Evolutionary conservation across 2,888 invertebrate species (phyloP).

Genomic region (Cyaniris semiargus): DNA sequence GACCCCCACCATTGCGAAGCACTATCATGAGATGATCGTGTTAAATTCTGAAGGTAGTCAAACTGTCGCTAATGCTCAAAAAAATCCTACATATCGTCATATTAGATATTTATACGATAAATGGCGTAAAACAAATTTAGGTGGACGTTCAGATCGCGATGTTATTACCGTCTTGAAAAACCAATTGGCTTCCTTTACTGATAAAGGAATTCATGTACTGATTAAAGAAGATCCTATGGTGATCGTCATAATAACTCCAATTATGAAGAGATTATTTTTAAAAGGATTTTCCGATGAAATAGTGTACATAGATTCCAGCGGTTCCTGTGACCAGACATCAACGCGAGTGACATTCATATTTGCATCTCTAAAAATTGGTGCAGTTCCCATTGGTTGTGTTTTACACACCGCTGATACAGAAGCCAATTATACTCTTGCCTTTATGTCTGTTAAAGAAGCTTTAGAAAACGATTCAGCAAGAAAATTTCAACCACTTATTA

Average conservation of each 20-base stretch:
- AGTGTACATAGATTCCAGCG: slow-evolving; percentile 37
- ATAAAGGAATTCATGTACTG: slow-evolving; percentile 28
- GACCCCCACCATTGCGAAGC: slow-evolving; percentile 1
- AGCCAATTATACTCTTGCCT: slow-evolving; percentile 35
- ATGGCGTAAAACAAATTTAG: slow-evolving; percentile 34
- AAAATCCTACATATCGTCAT: slow-evolving; percentile 28
- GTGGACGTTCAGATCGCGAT: slow-evolving; percentile 31
- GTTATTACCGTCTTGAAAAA: neutral
- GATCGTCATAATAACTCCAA: slow-evolving; percentile 37
- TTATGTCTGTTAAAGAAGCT: slow-evolving; percentile 36
- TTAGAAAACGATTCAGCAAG: slow-evolving; percentile 36
- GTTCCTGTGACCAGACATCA: slow-evolving; percentile 35
- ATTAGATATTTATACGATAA: slow-evolving; percentile 33
- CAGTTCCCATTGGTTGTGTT: slow-evolving; percentile 21
- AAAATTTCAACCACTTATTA: slow-evolving; percentile 37
- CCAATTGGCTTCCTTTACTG: slow-evolving; percentile 10
- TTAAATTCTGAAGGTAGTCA: slow-evolving; percentile 30
- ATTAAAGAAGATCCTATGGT: slow-evolving; percentile 34
- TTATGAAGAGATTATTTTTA: slow-evolving; percentile 38
- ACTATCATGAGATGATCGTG: slow-evolving; percentile 32
- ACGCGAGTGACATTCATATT: slow-evolving; percentile 32
- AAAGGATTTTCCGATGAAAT: slow-evolving; percentile 34
- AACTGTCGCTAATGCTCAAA: slow-evolving; percentile 31
- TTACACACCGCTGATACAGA: slow-evolving; percentile 32
- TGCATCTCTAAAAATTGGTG: slow-evolving; percentile 35